These are phyloP conservation scores for Drosophila atripex DNA, from an alignment of 2,888 invertebrate genomes.

Conservation along the genomic window DNA sequence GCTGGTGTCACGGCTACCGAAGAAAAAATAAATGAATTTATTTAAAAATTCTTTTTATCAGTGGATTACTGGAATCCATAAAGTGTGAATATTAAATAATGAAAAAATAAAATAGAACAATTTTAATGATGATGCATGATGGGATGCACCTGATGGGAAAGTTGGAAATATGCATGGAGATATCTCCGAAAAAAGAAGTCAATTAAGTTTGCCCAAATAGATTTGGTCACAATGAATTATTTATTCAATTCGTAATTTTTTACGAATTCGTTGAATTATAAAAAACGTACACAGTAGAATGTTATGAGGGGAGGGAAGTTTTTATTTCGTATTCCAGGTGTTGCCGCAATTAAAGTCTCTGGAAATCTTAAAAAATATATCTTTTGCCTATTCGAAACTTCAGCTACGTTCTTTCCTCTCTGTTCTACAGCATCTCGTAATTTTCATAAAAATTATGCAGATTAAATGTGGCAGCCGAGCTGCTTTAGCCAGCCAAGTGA, in stretches of 20 bases:
- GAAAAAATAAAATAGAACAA: background rate
- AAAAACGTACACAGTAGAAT: background rate
- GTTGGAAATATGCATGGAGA: too few relatives aligned
- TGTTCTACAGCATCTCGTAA: conserved; percentile 29
- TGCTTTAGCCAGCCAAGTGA: conserved; percentile 59
- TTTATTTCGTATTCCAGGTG: conserved; percentile 43
- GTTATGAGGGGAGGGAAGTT: background rate
- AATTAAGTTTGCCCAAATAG: background rate
- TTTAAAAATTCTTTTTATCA: conserved; percentile 23
- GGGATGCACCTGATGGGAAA: too few relatives aligned
- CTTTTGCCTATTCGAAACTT: conserved; percentile 2
- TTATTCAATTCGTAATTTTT: background rate
- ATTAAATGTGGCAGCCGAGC: conserved; percentile 72
- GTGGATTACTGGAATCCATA: conserved; percentile 22
- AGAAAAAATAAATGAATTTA: conserved; percentile 19
- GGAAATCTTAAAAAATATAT: conserved; percentile 9
- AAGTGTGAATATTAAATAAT: conserved; percentile 14
- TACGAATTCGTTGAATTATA: background rate
- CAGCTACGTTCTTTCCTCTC: background rate
- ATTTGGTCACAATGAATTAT: background rate
- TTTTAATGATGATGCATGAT: background rate
- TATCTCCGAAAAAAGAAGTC: background rate
- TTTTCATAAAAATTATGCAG: conserved; percentile 75
- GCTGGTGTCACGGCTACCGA: conserved; percentile 34
- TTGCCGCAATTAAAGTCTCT: conserved; percentile 51